Conservation (phyloP, 1,140 invertebrate genomes). For the Macrobrachium nipponense region DNA sequence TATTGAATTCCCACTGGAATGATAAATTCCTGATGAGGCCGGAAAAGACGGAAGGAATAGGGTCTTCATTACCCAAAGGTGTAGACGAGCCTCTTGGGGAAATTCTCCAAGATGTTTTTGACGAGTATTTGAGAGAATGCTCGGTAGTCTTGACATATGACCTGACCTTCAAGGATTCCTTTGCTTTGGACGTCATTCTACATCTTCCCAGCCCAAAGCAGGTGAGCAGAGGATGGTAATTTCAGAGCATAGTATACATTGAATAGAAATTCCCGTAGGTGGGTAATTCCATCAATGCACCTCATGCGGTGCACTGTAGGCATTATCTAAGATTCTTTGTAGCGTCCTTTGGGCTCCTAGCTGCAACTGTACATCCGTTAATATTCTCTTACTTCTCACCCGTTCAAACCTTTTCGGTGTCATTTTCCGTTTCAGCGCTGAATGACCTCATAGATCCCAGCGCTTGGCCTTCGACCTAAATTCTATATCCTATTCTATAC, state of each 20-base stretch:
- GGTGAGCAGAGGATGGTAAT: neutral
- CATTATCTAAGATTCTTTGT: neutral
- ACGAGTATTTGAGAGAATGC: slow-evolving; percentile 4
- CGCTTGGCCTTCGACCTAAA: too few relatives aligned
- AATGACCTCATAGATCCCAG: too few relatives aligned
- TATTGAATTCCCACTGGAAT: too few relatives aligned
- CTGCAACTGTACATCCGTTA: too few relatives aligned
- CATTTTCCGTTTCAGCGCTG: too few relatives aligned
- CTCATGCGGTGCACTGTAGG: too few relatives aligned
- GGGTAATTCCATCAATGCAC: neutral
- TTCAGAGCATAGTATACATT: neutral
- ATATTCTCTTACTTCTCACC: too few relatives aligned
- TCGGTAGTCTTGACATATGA: slow-evolving; percentile 17
- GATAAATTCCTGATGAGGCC: too few relatives aligned
- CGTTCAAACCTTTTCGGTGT: too few relatives aligned
- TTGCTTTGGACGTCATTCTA: neutral
- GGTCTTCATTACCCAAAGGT: too few relatives aligned
- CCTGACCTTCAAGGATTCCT: neutral
- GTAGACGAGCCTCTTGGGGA: neutral
- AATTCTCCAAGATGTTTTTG: neutral
- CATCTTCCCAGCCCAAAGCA: slow-evolving; percentile 2
- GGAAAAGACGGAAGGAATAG: neutral
- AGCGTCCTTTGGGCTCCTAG: too few relatives aligned
- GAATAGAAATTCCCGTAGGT: neutral
- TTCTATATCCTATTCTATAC: too few relatives aligned